Conservation (phyloP, 2,797 vertebrate genomes). For the Eulemur rubriventer region DNA sequence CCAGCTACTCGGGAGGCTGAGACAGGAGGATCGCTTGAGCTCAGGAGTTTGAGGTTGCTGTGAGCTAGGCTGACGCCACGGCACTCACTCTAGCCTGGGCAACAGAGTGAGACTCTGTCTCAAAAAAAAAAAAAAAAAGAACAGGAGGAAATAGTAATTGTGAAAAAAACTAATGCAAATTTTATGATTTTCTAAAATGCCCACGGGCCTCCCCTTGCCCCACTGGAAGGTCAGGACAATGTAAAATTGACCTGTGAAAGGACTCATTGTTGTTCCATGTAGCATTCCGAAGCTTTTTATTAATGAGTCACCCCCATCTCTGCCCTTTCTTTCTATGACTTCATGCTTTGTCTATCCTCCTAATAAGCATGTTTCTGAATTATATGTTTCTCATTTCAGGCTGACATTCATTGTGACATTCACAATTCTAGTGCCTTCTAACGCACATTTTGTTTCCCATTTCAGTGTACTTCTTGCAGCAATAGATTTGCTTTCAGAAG, state of each 20-base stretch:
- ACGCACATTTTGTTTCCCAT: conserved; percentile 12
- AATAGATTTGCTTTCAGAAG: conserved; percentile 49
- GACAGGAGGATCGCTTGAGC: no score
- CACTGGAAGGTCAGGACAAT: neutral
- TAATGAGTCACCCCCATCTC: conserved; percentile 32
- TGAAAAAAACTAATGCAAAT: neutral
- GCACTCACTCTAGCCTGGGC: no score
- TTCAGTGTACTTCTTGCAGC: conserved; percentile 35
- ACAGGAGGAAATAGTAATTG: neutral
- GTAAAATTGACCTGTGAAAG: neutral
- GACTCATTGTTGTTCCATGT: neutral
- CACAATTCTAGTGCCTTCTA: conserved; percentile 41
- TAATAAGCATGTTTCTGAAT: conserved; percentile 44
- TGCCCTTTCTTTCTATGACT: conserved; percentile 13
- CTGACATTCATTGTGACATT: conserved; percentile 38
- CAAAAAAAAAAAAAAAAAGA: no score
- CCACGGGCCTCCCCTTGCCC: neutral
- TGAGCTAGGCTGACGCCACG: no score
- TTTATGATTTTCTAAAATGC: neutral
- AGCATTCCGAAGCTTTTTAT: neutral
- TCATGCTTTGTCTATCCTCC: conserved; percentile 7
- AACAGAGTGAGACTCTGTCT: no score
- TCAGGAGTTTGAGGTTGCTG: no score
- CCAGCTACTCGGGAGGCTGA: no score
- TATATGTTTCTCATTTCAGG: conserved; percentile 1